Conservation (phyloP, 2,113 vertebrate genomes). For the Microtus pennsylvanicus region DNA sequence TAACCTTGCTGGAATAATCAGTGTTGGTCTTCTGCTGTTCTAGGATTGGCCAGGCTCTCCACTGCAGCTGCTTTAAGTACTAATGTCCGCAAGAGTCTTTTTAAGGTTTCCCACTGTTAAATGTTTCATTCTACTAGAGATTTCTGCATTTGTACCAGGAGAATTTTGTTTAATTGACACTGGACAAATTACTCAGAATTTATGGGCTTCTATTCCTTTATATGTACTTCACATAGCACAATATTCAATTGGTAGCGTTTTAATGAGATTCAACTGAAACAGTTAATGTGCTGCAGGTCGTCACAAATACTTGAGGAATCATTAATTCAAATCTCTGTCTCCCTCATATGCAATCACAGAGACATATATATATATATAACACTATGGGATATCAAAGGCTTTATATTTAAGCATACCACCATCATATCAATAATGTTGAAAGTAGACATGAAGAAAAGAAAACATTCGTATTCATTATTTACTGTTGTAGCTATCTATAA, state of each 20-base stretch:
- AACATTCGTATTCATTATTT: background rate
- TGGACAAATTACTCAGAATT: background rate
- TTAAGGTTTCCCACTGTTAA: background rate
- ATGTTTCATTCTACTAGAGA: background rate
- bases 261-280: background rate
- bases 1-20: background rate
- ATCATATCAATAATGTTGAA: background rate
- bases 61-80: background rate
- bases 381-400: background rate
- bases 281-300: background rate
- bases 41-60: background rate
- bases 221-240: background rate
- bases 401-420: background rate
- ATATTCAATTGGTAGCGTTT: background rate
- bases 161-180: background rate
- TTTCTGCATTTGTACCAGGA: background rate
- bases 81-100: background rate
- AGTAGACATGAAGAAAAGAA: background rate
- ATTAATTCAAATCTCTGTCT: background rate
- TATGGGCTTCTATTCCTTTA: background rate
- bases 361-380: background rate
- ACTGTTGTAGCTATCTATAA: background rate
- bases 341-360: too few relatives aligned
- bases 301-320: background rate
- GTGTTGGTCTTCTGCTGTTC: background rate